Base-by-base conservation (phyloP, 1,140 invertebrate species). In the Chrysomallon squamiferum region DNA sequence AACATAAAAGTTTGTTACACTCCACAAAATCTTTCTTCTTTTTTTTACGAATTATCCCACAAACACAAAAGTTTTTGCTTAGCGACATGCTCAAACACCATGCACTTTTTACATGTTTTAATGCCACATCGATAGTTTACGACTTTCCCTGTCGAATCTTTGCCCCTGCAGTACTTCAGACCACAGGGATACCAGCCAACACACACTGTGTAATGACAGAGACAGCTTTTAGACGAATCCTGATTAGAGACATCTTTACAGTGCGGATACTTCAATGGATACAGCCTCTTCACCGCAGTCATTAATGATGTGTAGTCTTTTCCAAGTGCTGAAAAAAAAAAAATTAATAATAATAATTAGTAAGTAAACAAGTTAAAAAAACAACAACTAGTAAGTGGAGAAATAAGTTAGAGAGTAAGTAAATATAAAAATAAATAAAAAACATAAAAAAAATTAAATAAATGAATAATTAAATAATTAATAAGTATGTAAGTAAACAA, bases 131-230 rank as follows among this genome's bases (percentile, higher is more conserved):
- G 88, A 85, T 96, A 96, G 47, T 84, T 88, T 62, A 90, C 88
- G n/a, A 84, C 77, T 78, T 90, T 90, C 73, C 88, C 84, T 85
- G 87, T 62, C 69, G 88, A 80, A 65, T 89, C 87, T 73, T 88
- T 88, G 15, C 92, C 92, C 77, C 94, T 93, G 84, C 95, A 97
- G 85, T 95, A 97, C 84, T 97, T 97, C 4, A 97, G 86, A 15
- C 93, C 93, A 86, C 95, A 97, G 0, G 94, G 95, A 86, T 96
- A 97, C 93, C 93, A 89, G n/a, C 89, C 89, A 35, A 92, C 91
- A 85, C 94, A 96, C 62, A 95, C 88, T 86, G 96, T 91, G 66
- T 94, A 87, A 18, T 89, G 90, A 81, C 93, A 95, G 3, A 89
- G 86, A 83, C 93, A 95, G 1, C 92, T 89, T 38, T 84, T 80